Conservation (phyloP, 2,888 invertebrate species). For the Metacarcinus magister region DNA sequence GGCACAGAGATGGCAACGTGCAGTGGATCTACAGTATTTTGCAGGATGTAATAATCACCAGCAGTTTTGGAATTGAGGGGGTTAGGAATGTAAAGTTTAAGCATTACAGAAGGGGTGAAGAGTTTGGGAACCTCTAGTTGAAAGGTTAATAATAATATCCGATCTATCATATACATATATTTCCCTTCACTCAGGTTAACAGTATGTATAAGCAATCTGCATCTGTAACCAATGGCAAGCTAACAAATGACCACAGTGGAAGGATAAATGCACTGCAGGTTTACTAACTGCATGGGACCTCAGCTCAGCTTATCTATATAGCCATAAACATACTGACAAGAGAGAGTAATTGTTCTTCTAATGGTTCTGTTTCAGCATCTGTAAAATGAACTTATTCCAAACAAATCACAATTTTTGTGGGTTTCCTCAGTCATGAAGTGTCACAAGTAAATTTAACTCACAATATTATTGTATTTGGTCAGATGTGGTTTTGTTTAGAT, state of each 20-base stretch:
- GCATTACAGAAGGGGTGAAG: too few species aligned
- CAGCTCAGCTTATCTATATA: not conserved
- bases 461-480: not conserved
- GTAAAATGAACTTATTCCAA: not conserved
- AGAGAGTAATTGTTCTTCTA: not conserved
- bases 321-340: not conserved
- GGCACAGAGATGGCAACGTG: too few species aligned
- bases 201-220: constrained; percentile 63
- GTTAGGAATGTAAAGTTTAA: too few species aligned
- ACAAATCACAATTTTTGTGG: not conserved
- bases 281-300: not conserved
- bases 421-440: not conserved
- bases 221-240: constrained; percentile 58
- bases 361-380: not conserved
- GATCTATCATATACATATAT: constrained; percentile 16
- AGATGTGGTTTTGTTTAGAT: not conserved
- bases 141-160: not conserved
- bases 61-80: too few species aligned
- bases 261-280: constrained; percentile 56
- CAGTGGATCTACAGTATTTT: too few species aligned
- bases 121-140: not conserved
- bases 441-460: too few species aligned
- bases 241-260: constrained; percentile 43
- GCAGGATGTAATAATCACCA: too few species aligned
- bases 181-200: constrained; percentile 34